phyloP scores from a whole-genome alignment of 2,888 invertebrate species.

The Crocallis elinguaria region DNA sequence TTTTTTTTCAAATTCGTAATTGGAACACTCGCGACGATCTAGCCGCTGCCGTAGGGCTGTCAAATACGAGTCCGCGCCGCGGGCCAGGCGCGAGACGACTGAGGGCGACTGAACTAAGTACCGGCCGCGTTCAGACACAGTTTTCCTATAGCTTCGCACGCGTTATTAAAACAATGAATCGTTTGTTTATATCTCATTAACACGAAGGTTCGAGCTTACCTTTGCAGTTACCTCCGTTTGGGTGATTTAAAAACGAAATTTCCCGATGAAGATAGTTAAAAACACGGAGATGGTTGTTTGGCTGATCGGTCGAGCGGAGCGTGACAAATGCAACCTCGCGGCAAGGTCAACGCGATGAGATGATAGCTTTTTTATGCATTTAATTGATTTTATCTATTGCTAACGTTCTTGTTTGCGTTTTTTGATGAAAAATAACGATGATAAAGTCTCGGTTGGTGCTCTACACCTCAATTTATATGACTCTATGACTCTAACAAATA shows the following conservation, averaged over 20 bases:
- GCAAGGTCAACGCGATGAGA: slow-evolving; percentile 31
- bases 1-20: slow-evolving; percentile 47
- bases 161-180: slow-evolving; percentile 49
- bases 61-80: slow-evolving; percentile 61
- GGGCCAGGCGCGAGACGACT: slow-evolving; percentile 51
- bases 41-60: slow-evolving; percentile 39
- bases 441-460: background rate
- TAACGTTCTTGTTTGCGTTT: slow-evolving; percentile 11
- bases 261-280: slow-evolving; percentile 28
- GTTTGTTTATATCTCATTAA: slow-evolving; percentile 53
- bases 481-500: too few species aligned
- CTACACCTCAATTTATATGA: background rate
- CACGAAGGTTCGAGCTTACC: slow-evolving; percentile 40
- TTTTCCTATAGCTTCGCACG: slow-evolving; percentile 27
- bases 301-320: background rate
- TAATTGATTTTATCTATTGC: slow-evolving; percentile 30
- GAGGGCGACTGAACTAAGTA: slow-evolving; percentile 41
- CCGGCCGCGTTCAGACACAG: slow-evolving; percentile 43
- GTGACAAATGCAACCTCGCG: slow-evolving; percentile 12
- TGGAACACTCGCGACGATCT: slow-evolving; percentile 66
- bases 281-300: slow-evolving; percentile 24
- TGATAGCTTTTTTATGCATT: slow-evolving; percentile 29
- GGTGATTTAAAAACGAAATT: slow-evolving; percentile 20
- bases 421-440: background rate
- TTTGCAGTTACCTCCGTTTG: slow-evolving; percentile 27